Conservation (phyloP, 2,888 invertebrate genomes). For the Pimpla rufipes region DNA sequence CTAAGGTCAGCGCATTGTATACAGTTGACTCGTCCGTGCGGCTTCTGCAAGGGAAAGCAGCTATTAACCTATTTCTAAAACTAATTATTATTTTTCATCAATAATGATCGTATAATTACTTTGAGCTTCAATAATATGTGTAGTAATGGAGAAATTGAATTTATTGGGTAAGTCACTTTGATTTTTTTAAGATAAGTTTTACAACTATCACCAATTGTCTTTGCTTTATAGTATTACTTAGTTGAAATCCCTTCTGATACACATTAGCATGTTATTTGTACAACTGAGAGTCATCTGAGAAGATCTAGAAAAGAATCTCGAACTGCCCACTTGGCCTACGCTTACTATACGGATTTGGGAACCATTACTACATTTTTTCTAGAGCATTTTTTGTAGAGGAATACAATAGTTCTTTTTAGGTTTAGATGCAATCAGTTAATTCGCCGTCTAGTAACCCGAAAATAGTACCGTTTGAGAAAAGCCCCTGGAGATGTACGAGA, state of each 20-base stretch:
- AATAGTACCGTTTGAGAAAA: conserved; percentile 63
- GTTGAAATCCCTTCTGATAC: neutral
- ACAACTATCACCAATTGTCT: neutral
- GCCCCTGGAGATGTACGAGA: conserved; percentile 58
- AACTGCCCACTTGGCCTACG: too few relatives aligned
- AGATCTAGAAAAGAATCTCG: too few relatives aligned
- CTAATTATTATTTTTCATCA: neutral
- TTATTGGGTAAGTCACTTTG: neutral
- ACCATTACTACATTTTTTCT: too few relatives aligned
- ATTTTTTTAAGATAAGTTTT: neutral
- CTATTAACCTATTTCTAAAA: neutral
- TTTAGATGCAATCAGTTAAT: conserved; percentile 72
- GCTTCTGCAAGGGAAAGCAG: conserved; percentile 49
- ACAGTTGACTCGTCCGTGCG: conserved; percentile 67
- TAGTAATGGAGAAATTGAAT: neutral
- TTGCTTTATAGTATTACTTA: neutral
- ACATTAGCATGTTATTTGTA: too few relatives aligned
- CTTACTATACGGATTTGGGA: too few relatives aligned
- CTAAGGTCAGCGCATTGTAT: conserved; percentile 76
- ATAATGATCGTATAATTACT: neutral
- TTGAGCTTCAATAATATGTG: neutral
- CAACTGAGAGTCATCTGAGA: too few relatives aligned
- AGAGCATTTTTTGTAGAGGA: conserved; percentile 47
- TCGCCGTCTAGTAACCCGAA: conserved; percentile 69
- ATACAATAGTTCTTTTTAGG: conserved; percentile 41